Evolutionary conservation across 2,888 invertebrate species (phyloP).

Genomic region (Epinotia brunnichana): DNA sequence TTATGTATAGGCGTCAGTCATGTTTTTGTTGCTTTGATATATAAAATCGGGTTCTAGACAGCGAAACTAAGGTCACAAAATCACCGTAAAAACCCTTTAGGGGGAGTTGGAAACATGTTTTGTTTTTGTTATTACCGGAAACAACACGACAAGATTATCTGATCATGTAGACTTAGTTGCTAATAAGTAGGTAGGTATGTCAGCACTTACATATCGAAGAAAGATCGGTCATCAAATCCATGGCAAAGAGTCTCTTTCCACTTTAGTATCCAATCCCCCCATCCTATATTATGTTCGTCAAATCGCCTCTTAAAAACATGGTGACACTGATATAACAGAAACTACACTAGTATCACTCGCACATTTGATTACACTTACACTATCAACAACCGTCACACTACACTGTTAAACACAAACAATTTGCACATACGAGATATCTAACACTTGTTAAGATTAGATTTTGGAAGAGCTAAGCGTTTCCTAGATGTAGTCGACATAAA

Average conservation of each 20-base stretch:
- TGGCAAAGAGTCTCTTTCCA: constrained; percentile 72
- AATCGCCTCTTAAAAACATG: constrained; percentile 44
- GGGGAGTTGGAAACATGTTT: neutral
- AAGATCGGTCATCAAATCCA: constrained; percentile 76
- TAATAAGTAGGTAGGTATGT: neutral
- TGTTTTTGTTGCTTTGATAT: neutral
- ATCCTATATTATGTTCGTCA: constrained; percentile 55
- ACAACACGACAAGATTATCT: constrained; percentile 2
- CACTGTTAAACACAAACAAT: neutral
- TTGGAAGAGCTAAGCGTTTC: constrained; percentile 28
- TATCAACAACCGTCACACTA: neutral
- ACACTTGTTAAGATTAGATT: neutral
- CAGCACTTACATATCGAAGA: constrained; percentile 73
- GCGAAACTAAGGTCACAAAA: neutral
- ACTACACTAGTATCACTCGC: neutral
- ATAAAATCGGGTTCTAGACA: neutral
- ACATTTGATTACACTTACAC: constrained; percentile 1
- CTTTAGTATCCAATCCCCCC: constrained; percentile 77
- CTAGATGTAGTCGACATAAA: constrained; percentile 67
- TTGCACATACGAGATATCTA: neutral
- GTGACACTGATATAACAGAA: constrained; percentile 32
- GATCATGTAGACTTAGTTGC: neutral
- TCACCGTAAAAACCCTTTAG: neutral
- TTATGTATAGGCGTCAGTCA: neutral
- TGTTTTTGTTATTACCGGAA: constrained; percentile 22